Evolutionary conservation across 92 coral and sea anemone genomes (phyloP).

Genomic region (Hydrozoanthus gracilis): DNA sequence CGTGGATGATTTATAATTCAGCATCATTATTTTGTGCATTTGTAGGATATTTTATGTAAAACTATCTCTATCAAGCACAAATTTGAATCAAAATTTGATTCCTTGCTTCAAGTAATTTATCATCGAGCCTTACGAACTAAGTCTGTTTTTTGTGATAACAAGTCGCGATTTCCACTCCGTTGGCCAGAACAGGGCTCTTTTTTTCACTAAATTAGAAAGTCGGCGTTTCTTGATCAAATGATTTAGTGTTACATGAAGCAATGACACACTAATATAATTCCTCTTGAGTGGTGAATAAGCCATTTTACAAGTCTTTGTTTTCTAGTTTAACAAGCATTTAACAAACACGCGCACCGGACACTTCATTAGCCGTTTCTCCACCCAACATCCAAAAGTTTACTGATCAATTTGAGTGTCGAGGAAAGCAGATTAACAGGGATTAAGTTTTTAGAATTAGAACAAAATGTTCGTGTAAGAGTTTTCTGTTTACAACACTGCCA

Average conservation of each 20-base stretch:
- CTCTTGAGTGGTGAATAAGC: conserved; percentile 38
- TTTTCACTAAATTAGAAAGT: conserved; percentile 7
- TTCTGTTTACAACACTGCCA: neutral
- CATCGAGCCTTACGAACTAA: neutral
- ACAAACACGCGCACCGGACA: conserved; percentile 25
- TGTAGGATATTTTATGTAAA: conserved; percentile 40
- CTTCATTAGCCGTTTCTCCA: conserved; percentile 15
- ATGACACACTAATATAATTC: conserved; percentile 33
- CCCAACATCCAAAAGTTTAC: conserved; percentile 3
- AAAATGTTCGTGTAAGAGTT: neutral
- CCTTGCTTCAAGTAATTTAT: conserved; percentile 4
- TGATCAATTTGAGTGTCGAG: neutral
- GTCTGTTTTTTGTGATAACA: conserved; percentile 19
- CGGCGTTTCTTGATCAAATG: conserved; percentile 26
- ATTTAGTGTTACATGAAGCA: conserved; percentile 22
- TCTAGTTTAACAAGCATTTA: conserved; percentile 21
- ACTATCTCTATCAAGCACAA: conserved; percentile 30
- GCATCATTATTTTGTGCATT: conserved; percentile 32
- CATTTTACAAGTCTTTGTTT: conserved; percentile 37
- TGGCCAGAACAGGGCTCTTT: neutral
- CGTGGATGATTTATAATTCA: conserved; percentile 40
- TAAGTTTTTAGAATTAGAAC: neutral
- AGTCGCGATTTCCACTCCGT: neutral
- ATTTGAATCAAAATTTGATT: conserved; percentile 16
- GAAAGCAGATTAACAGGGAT: conserved; percentile 10